Percentiles rank a stretch among this genome's conserved stretches.
Conservation (phyloP, 2,113 vertebrate species). For the human region GRCh38 chr12:49676001-49676500, state of each 20-base stretch:
- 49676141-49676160: background rate
- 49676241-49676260: background rate
- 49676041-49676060: constrained; percentile 22
- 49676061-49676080: background rate
- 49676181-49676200: background rate
- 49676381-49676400: constrained; percentile 4
- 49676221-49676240: constrained; percentile 23
- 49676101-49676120: background rate
- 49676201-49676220: background rate
- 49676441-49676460: background rate
- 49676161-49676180: background rate
- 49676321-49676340: background rate
- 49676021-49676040: background rate
- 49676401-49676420: constrained; percentile 21
- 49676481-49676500: background rate
- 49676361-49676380: background rate
- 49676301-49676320: background rate
- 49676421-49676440: constrained; percentile 28
- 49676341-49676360: background rate
- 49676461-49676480: background rate
- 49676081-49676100: constrained; percentile 1
- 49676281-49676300: background rate
- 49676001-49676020: background rate
- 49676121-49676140: background rate
- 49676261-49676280: background rate